Base-by-base conservation (phyloP, 2,797 vertebrate species). In the Iguana delicatissima region DNA sequence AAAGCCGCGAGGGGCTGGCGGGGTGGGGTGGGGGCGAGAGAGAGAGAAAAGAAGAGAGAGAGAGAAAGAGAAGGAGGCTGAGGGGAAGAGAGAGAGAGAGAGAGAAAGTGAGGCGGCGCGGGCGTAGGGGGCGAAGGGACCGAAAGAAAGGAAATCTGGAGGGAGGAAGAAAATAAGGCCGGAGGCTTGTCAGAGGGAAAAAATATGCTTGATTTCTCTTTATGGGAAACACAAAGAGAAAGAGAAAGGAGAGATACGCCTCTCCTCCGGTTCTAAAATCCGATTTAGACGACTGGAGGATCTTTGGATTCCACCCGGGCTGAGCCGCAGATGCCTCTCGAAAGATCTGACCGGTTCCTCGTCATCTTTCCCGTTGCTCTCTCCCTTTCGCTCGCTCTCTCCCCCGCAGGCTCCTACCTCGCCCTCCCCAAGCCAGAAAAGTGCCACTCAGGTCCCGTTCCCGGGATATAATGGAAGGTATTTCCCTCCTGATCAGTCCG, bases 401-500 rank as follows among this genome's bases (percentile, higher is more conserved):
- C 38, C 14, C 3, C 90, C 92, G 89, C 84, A 88, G 96, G 96
- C 95, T 94, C 95, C 92, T 96, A 91, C 90, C 89, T 88, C 95
- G 92, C 95, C 89, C 95, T 86, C 89, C 87, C 84, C 95, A 92
- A 96, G 97, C 95, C 96, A 92, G 96, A 95, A 97, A 97, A 97
- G 96, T 96, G 97, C 95, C 97, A 96, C 96, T 97, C 97, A 97
- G 95, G 93, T 90, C 96, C 64, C 95, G 67, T 94, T 94, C 96
- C 95, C 93, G 87, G 88, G 97, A 96, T 96, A 96, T 96, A 96
- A 97, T 97, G 97, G 96, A 96, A 96, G 92, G 96, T 95, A 97
- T 97, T 97, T 97, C 96, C 97, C 97, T 97, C 94, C 94, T 96
- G 96, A 97, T 97, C 96, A 96, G 87, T 96, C 93, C 94, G 96